These are phyloP conservation scores for Anhinga anhinga DNA, from an alignment of 2,113 vertebrate species.

Conservation along the genomic window DNA sequence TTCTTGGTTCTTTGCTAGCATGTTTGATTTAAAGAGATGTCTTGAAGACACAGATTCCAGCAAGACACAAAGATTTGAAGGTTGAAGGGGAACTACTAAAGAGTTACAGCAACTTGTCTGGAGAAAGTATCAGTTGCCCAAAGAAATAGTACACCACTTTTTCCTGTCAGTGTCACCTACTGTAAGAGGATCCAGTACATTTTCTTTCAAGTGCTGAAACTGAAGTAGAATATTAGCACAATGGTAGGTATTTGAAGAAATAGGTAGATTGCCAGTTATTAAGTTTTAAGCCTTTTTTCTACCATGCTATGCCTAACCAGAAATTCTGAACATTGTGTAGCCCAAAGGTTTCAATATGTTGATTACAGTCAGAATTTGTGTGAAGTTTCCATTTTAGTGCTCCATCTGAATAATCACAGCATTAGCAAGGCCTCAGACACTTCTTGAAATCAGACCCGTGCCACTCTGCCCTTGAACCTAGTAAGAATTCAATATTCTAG, in stretches of 20 bases:
- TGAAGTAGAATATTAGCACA: not conserved
- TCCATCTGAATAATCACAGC: not conserved
- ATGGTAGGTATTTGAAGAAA: not conserved
- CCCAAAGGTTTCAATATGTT: not conserved
- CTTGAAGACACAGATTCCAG: not conserved
- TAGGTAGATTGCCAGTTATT: not conserved
- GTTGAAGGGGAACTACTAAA: not conserved
- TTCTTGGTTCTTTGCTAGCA: not conserved
- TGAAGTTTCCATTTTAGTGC: not conserved
- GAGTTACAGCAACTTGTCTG: not conserved
- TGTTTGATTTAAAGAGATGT: not conserved
- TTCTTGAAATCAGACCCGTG: not conserved
- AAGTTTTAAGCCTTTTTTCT: not conserved
- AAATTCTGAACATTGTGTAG: not conserved
- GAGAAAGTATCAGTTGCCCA: not conserved
- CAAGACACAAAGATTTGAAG: not conserved
- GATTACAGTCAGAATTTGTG: fast-evolving
- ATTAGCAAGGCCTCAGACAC: not conserved
- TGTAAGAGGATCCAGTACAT: not conserved
- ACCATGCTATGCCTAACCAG: not conserved
- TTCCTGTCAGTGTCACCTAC: not conserved
- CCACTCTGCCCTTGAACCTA: not conserved
- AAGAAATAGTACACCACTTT: not conserved
- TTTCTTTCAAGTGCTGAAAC: not conserved
- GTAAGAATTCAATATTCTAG: not conserved